A percentile compares a stretch with the other conserved stretches of the same genome.
Conservation (phyloP, 2,113 vertebrate species). For the Pitta sordida region DNA sequence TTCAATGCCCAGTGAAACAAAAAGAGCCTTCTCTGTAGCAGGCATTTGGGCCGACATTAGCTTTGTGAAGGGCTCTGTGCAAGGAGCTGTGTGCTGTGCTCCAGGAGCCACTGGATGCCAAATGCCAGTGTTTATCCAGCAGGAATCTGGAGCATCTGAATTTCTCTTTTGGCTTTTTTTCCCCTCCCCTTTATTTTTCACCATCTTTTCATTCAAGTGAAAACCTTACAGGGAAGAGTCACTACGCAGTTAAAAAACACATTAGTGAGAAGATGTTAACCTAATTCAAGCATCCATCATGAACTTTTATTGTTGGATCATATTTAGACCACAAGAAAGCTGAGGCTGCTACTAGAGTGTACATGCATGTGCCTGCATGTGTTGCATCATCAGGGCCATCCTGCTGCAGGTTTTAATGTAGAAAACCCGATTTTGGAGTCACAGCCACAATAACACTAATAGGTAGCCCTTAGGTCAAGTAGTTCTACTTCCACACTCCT, state of each 20-base stretch:
- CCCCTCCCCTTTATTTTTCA: not conserved
- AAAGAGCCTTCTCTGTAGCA: not conserved
- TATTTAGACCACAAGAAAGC: not conserved
- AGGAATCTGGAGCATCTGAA: not conserved
- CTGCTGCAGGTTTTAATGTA: not conserved
- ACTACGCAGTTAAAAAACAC: not conserved
- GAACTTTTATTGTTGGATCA: not conserved
- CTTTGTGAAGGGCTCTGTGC: not conserved
- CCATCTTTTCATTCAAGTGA: not conserved
- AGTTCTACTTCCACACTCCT: not conserved
- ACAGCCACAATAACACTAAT: not conserved
- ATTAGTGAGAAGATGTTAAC: constrained; percentile 30
- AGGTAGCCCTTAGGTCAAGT: not conserved
- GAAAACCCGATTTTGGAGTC: not conserved
- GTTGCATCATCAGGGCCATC: not conserved
- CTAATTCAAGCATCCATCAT: not conserved
- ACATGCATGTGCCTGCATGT: too few relatives aligned
- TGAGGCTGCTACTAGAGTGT: not conserved
- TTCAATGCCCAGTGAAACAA: not conserved
- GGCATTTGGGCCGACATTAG: not conserved
- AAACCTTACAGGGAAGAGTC: not conserved
- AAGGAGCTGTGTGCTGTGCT: not conserved
- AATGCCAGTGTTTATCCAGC: not conserved
- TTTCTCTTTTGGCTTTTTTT: not conserved
- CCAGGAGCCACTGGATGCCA: not conserved